A percentile compares a stretch with the other conserved stretches of the same genome.
Conservation (phyloP, 1,140 invertebrate species). For the Holcopasites calliopsidis region DNA sequence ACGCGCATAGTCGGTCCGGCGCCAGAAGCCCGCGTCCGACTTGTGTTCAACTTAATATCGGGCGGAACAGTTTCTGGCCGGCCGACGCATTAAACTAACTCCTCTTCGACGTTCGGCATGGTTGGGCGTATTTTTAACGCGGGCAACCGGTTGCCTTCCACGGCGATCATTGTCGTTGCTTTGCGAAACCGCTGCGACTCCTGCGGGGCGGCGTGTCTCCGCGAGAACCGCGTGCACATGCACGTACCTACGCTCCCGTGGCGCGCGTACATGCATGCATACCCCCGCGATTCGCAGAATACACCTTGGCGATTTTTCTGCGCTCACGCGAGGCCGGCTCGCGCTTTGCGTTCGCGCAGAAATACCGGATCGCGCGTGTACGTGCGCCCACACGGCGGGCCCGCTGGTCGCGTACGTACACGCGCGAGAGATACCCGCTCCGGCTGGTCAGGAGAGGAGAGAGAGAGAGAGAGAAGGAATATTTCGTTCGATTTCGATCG, state of each 20-base stretch:
- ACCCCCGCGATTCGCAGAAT: slow-evolving; percentile 5
- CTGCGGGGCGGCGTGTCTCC: slow-evolving; percentile 53
- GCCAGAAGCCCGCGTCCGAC: background rate
- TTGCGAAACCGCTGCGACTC: slow-evolving; percentile 73
- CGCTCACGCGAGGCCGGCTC: background rate
- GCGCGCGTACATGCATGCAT: background rate
- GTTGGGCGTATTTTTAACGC: slow-evolving; percentile 74
- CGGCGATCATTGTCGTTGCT: slow-evolving; percentile 78
- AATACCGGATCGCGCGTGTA: slow-evolving; percentile 1
- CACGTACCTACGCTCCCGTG: background rate
- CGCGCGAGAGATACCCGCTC: background rate
- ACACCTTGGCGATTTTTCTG: slow-evolving; percentile 2
- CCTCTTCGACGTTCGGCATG: slow-evolving; percentile 66
- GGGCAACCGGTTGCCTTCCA: slow-evolving; percentile 76
- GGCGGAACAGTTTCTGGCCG: slow-evolving; percentile 68
- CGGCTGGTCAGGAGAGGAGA: background rate
- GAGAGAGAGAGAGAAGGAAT: slow-evolving; percentile 47
- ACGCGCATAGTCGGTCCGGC: background rate
- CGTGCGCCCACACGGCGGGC: slow-evolving; percentile 4
- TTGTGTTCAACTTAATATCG: slow-evolving; percentile 35
- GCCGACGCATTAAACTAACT: slow-evolving; percentile 69
- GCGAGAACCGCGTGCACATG: background rate
- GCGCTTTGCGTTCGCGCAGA: background rate
- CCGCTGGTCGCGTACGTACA: background rate
- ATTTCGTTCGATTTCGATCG: slow-evolving; percentile 75